Base-by-base conservation (phyloP, 2,888 invertebrate genomes). In the Choristoneura rosaceana region DNA sequence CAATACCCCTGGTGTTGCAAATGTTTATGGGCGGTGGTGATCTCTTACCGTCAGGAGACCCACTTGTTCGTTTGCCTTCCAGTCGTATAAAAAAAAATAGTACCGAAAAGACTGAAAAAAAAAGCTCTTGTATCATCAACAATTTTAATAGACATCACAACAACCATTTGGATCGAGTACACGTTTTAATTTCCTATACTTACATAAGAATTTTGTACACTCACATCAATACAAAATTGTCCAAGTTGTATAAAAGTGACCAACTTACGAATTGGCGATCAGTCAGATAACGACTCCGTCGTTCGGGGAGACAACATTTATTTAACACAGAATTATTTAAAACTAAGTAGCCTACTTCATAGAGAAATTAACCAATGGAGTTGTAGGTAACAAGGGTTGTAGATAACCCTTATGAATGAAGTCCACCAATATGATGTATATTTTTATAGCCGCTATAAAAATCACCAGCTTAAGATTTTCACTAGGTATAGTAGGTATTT, bases 61-160 rank as follows among this genome's bases (percentile, higher is more conserved):
- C n/a, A n/a, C n/a, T n/a, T n/a, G n/a, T n/a, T n/a, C n/a, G n/a
- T n/a, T n/a, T n/a, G n/a, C n/a, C n/a, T n/a, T n/a, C n/a, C n/a
- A n/a, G n/a, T n/a, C n/a, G n/a, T n/a, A n/a, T n/a, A n/a, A n/a
- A n/a, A n/a, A n/a, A n/a, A 25, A 25, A 25, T 25, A 25, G 25
- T 25, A 25, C 25, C 25, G 25, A 25, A 25, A 25, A 47, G 3
- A 47, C 14, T 55, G 33, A 65, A 61, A 74, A 79, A 79, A 76
- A 79, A 74, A 64, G 43, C 50, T 50, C 47, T 68, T 41, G 71
- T 82, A 84, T 90, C 84, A 84, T 89, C 89, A 93, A 93, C 92
- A 93, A 90, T 80, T 93, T 92, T 94, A 93, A 92, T 93, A 93
- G 92, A 94, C 93, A 90, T 91, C 92, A 93, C 94, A 94, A 94